Evolutionary conservation across 2,888 invertebrate species (phyloP).

Genomic region (Glaucopsyche alexis): DNA sequence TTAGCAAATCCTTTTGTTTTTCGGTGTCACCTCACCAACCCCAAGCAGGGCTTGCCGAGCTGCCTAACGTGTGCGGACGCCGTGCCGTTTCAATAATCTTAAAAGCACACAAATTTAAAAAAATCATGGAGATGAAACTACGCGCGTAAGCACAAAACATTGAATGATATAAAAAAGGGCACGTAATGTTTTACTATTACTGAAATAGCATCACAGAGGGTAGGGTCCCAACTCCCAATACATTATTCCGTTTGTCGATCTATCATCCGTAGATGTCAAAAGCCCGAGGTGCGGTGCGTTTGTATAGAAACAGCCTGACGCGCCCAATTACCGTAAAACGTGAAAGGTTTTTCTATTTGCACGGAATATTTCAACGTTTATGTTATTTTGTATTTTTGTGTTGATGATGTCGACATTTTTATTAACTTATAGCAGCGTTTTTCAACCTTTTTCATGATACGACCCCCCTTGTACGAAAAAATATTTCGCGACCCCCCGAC

Average conservation of each 20-base stretch:
- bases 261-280: conserved; percentile 59
- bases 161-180: background rate
- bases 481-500: too few species aligned
- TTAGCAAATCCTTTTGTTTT: background rate
- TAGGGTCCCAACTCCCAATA: conserved; percentile 41
- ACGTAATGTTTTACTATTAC: background rate
- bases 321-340: conserved; percentile 9
- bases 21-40: too few species aligned
- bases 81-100: too few species aligned
- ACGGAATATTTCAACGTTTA: background rate
- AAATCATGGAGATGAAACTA: background rate
- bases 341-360: conserved; percentile 16
- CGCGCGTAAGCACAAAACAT: background rate
- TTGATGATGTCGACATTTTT: background rate
- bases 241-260: conserved; percentile 62
- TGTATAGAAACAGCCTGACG: conserved; percentile 11
- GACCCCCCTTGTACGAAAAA: too few species aligned
- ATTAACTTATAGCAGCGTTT: too few species aligned
- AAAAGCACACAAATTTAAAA: too few species aligned
- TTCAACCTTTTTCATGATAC: too few species aligned
- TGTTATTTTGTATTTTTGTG: background rate
- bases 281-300: conserved; percentile 48
- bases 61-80: too few species aligned
- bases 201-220: conserved; percentile 7
- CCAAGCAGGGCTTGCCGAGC: too few species aligned